Evolutionary conservation across 2,113 vertebrate species (phyloP), one percentile per base, ranked within the genome.

Genomic region (Leucopsar rothschildi): DNA sequence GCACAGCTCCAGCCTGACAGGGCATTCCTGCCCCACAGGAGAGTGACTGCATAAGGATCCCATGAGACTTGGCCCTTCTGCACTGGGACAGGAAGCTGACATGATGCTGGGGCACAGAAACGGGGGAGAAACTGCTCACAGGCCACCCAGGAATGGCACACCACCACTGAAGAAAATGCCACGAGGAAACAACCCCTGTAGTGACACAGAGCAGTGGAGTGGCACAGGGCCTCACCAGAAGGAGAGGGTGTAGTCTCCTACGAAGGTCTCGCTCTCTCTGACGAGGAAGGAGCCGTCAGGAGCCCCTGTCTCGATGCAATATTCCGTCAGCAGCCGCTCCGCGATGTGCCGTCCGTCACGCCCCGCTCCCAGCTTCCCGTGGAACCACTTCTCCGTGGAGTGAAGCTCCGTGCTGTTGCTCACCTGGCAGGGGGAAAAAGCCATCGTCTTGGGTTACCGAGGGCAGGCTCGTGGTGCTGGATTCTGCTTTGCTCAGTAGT

Each of bases 241-340:
- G n/a, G 99, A 99, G 25, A 99, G 98, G 1, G 99, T 99, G 97
- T 99, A 99, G 98, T 99, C 99, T 44, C 99, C 99, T 10, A 99
- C 99, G 13, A 99, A 99, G 27, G 99, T 99, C 98, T 99, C 99
- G 28, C 99, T 99, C 98, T 99, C 99, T 4, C 99, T 98, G 95
- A 99, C 99, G 3, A 99, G 98, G 97, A 99, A 99, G 86, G 99
- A 99, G 63, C 99, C 99, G 0, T 99, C 99, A 0, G 99, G 99
- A 4, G 99, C 99, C 5, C 99, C 99, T 0, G 99, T 99, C 97
- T 99, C 99, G 3, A 98, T 97, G 97, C 99, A 99, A 93, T 99
- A 99, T 70, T 99, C 99, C 0, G 98, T 99, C 88, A 99, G 98
- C 71, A 99, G 98, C 61, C 99, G 98, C 96, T 99, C 99, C 0